These are phyloP conservation scores for Corythaeola cristata DNA, from an alignment of 2,113 vertebrate species.

Conservation along the genomic window DNA sequence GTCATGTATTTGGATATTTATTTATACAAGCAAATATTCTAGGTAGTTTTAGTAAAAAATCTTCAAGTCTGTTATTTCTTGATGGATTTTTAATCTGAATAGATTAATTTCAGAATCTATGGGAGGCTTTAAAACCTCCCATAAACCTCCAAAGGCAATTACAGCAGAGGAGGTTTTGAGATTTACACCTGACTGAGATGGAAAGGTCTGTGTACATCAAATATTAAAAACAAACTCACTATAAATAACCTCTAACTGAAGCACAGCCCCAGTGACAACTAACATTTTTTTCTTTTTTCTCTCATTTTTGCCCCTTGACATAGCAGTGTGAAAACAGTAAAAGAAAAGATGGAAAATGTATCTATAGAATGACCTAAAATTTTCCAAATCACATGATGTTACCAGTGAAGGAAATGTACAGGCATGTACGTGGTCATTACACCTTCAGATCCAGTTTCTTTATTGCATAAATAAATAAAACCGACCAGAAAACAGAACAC, in stretches of 20 bases:
- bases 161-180: neutral
- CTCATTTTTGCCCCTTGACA: constrained; percentile 42
- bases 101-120: neutral
- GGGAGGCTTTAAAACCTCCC: neutral
- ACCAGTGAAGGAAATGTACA: neutral
- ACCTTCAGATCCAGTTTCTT: neutral
- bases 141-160: constrained; percentile 29
- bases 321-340: neutral
- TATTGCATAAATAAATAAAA: neutral
- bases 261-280: neutral
- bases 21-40: neutral
- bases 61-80: neutral
- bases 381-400: neutral
- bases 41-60: neutral
- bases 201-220: constrained; percentile 59
- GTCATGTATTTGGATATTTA: neutral
- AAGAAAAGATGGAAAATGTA: neutral
- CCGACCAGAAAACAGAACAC: neutral
- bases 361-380: neutral
- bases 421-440: neutral
- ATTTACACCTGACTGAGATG: constrained; percentile 49
- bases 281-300: neutral
- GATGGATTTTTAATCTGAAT: neutral
- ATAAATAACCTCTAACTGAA: constrained; percentile 55
- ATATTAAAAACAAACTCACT: constrained; percentile 60